Evolutionary conservation across 23 tunicate species (phyloP).

Genomic region (Trididemnum miniatum): DNA sequence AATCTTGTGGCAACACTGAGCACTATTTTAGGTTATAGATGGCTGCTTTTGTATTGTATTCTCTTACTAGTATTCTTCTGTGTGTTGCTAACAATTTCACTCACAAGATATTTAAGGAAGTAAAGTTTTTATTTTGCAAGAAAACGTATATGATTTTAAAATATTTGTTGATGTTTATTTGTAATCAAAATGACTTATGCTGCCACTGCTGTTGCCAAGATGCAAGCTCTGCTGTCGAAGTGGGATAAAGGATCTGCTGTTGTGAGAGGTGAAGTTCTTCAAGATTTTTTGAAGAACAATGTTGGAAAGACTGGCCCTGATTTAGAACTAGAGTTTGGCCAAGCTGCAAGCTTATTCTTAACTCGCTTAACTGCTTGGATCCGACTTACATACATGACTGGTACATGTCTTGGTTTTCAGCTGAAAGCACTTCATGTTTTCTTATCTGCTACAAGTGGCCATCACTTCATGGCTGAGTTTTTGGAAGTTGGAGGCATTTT

Average conservation of each 20-base stretch:
- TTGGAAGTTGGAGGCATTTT: conserved; percentile 97
- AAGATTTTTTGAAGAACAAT: conserved; percentile 55
- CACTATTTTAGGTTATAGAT: too few relatives aligned
- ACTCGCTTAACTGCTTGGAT: conserved; percentile 89
- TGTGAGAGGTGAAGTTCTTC: conserved; percentile 64
- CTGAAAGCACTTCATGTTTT: conserved; percentile 83
- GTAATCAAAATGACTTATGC: conserved; percentile 67
- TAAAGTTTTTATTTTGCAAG: too few relatives aligned
- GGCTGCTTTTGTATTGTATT: too few relatives aligned
- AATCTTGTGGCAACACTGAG: too few relatives aligned
- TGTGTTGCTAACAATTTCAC: too few relatives aligned
- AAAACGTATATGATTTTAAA: too few relatives aligned
- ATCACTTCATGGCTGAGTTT: conserved; percentile 87
- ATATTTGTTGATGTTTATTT: too few relatives aligned
- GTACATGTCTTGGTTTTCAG: conserved; percentile 59
- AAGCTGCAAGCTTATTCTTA: conserved; percentile 88
- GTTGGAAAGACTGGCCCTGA: conserved; percentile 89
- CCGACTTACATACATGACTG: conserved; percentile 79
- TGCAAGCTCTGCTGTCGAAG: conserved; percentile 51
- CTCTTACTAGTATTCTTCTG: too few relatives aligned
- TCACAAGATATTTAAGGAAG: too few relatives aligned
- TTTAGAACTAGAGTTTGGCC: conserved; percentile 74
- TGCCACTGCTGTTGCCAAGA: conserved; percentile 61
- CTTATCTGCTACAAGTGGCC: conserved; percentile 81
- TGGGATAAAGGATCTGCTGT: conserved; percentile 88